Evolutionary conservation across 2,888 invertebrate species (phyloP).

Genomic region (Achlya flavicornis): DNA sequence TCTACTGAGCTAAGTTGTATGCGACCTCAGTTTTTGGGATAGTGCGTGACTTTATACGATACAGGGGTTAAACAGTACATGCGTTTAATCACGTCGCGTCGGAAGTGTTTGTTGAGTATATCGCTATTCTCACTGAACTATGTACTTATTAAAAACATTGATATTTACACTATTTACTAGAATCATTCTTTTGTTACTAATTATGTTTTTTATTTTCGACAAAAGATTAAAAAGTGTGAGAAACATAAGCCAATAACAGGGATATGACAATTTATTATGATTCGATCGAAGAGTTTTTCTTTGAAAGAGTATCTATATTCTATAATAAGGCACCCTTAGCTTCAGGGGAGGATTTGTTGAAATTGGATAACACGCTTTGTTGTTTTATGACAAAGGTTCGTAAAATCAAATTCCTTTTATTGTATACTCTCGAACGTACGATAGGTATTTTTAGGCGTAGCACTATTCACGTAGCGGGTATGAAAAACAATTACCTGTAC

Average conservation of each 20-base stretch:
- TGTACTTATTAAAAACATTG: neutral
- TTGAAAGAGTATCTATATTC: constrained; percentile 39
- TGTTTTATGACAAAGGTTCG: constrained; percentile 53
- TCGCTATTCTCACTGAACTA: too few relatives aligned
- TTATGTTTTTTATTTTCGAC: too few relatives aligned
- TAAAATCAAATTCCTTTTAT: constrained; percentile 41
- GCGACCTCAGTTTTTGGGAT: neutral
- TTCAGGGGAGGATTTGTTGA: constrained; percentile 52
- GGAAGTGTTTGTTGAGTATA: neutral
- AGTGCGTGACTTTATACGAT: neutral
- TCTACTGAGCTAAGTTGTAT: constrained; percentile 14
- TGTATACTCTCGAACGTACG: constrained; percentile 20
- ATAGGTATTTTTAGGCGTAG: neutral
- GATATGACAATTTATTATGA: constrained; percentile 23
- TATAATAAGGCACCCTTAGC: constrained; percentile 32
- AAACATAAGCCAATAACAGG: too few relatives aligned
- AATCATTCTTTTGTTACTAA: too few relatives aligned
- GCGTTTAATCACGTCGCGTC: neutral
- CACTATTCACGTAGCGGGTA: neutral
- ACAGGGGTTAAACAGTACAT: neutral
- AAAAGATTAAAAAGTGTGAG: too few relatives aligned
- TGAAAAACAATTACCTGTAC: neutral
- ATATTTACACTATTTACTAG: too few relatives aligned
- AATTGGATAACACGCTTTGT: constrained; percentile 64
- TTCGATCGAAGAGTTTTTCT: constrained; percentile 49